Base-by-base conservation (phyloP, 2,888 invertebrate species). In the Schrankia costaestrigalis region DNA sequence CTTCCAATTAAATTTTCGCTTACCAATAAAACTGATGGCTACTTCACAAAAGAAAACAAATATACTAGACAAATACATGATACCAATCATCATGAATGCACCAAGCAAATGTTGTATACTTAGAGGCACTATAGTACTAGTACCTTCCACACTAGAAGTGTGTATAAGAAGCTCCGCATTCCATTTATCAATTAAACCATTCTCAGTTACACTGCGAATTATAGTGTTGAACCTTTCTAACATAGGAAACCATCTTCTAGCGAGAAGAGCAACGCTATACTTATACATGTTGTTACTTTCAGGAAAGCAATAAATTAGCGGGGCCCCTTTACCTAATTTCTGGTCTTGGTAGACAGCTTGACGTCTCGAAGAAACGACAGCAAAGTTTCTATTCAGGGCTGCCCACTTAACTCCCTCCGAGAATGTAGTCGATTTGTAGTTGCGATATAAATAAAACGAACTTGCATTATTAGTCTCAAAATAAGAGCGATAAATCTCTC, bases 101-200 rank as follows among this genome's bases (percentile, higher is more conserved):
- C 89, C 89, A 3, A 86, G 47, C 47, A 89, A 71, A 61, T 89
- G 87, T 30, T 77, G 78, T 19, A 80, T 69, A 22, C 78, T 71
- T 29, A 89, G 47, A 14, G 87, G 79, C 7, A 69, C 69, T 39
- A 86, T 75, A 7, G 60, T 63, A 38, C 72, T 75, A 5, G 72
- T 49, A 10, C 65, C 72, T 46, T 76, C 76, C n/a, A 37, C 37
- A 14, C 55, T 61, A 3, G 53, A 58, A 11, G 52, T 63, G 21
- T 78, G 80, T 29, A 78, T 73, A 41, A 87, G 68, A 39, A 85
- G 46, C 54, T 89, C 89, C 25, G 75, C 67, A 48, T 78, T 85
- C 89, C 89, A 89, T 56, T 89, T 89, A 46, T 80, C 71, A 44
- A 89, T 86, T 55, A 89, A 64, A 9, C 89, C 89, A 41, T 87